These are phyloP conservation scores for Clanis bilineata DNA, from an alignment of 2,888 invertebrate genomes.

Conservation along the genomic window DNA sequence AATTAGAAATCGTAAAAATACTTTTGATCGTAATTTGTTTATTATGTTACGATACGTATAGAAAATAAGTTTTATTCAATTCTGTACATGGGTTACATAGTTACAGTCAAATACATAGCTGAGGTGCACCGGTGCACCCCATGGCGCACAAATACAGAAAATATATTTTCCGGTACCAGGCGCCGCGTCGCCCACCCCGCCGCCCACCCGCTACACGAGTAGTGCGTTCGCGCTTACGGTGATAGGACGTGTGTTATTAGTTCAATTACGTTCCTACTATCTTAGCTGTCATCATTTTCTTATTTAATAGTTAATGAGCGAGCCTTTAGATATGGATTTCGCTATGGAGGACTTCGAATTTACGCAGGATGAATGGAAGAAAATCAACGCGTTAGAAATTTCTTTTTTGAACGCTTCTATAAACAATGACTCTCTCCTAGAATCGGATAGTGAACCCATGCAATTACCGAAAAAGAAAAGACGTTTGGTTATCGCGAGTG, in stretches of 20 bases:
- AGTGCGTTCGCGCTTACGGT: constrained; percentile 24
- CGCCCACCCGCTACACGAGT: constrained; percentile 26
- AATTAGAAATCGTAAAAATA: neutral
- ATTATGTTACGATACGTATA: constrained; percentile 32
- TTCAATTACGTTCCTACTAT: constrained; percentile 35
- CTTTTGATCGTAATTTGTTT: neutral
- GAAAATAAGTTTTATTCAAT: constrained; percentile 34
- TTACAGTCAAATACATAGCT: constrained; percentile 37
- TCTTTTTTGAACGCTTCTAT: constrained; percentile 32
- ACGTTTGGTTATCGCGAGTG: constrained; percentile 37
- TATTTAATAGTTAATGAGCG: constrained; percentile 34
- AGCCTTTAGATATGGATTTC: constrained; percentile 32
- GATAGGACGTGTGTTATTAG: constrained; percentile 34
- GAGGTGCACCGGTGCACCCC: constrained; percentile 39
- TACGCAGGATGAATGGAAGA: constrained; percentile 34
- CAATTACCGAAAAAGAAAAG: constrained; percentile 36
- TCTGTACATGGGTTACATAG: constrained; percentile 35
- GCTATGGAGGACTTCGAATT: constrained; percentile 34
- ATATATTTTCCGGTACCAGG: constrained; percentile 37
- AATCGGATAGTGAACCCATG: constrained; percentile 33
- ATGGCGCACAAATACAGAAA: constrained; percentile 39
- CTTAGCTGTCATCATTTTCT: constrained; percentile 33
- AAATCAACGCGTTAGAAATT: constrained; percentile 34
- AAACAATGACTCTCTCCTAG: constrained; percentile 32
- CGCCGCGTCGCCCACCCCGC: constrained; percentile 35